Evolutionary conservation across 2,113 vertebrate species (phyloP).

Genomic region (Mesitornis unicolor): DNA sequence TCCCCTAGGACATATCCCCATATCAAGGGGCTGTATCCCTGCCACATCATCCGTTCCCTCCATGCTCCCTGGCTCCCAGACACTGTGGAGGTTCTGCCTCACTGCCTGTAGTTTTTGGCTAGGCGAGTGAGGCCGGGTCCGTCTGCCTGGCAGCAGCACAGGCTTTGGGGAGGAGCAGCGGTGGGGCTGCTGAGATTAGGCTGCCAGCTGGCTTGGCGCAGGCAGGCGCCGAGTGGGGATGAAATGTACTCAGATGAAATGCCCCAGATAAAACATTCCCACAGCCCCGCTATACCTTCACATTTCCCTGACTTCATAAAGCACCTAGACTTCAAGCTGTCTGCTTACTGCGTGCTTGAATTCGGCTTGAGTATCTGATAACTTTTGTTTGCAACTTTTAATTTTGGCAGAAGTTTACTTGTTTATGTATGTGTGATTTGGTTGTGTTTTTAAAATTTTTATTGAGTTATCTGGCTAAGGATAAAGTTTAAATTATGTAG

Average conservation of each 20-base stretch:
- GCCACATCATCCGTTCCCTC: background rate
- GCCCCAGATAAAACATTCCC: background rate
- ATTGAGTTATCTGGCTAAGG: background rate
- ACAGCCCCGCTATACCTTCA: fast-evolving
- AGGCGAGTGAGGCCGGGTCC: fast-evolving
- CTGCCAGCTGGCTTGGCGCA: background rate
- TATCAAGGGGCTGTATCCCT: background rate
- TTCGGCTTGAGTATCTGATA: background rate
- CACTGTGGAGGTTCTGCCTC: background rate
- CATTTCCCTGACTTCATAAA: background rate
- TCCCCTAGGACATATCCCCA: fast-evolving
- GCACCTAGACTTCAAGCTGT: background rate
- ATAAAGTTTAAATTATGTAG: background rate
- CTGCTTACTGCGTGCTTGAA: fast-evolving
- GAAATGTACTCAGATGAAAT: fast-evolving
- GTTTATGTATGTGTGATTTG: background rate
- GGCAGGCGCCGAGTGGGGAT: background rate
- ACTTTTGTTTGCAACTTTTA: background rate
- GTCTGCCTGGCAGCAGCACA: background rate
- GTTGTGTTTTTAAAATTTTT: background rate
- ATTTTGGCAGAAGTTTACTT: background rate
- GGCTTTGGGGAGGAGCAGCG: background rate
- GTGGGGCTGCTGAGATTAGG: fast-evolving
- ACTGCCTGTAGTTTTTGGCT: background rate
- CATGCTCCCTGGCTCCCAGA: background rate